Base-by-base conservation (phyloP, 2,888 invertebrate species). In the Parnassius orleans region DNA sequence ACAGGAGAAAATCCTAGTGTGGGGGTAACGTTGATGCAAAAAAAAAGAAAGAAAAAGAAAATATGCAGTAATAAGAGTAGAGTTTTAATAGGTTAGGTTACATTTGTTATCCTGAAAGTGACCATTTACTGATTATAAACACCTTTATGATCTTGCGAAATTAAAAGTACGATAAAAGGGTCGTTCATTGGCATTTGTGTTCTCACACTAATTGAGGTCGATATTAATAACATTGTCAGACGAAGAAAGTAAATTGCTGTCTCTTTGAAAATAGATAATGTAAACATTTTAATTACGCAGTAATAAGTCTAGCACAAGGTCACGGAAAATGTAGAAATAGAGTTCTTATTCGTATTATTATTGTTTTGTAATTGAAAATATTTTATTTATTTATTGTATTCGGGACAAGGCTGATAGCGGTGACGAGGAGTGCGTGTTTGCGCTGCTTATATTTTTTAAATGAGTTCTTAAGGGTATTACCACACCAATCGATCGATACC, bases 211-310 rank as follows among this genome's bases (percentile, higher is more conserved):
- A 50, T 15, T 58, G 51, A 58, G 15, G 24, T 57, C 50, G n/a
- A 50, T 3, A n/a, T 12, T 10, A 42, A 57, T 50, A 51, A 50
- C 57, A 57, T 10, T 50, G 50, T 42, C 19, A 43, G 50, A 57
- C 50, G 50, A 41, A 43, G 50, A 57, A 50, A 57, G 42, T 57
- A 19, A n/a, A 14, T 48, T 19, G 44, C 50, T 57, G 42, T 51
- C 24, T 50, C 41, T 57, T 41, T 15, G 42, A 57, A 3, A 50
- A 50, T 51, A 51, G 51, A 24, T 15, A 24, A 50, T 15, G 41
- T 50, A 50, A 50, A 57, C 42, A 50, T 48, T 15, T 15, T 41
- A 59, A 59, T 47, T 53, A 53, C 53, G 53, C 47, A 53, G 42
- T 44, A 24, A 43, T 14, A 52, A 33, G 33, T 41, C 53, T 41